A percentile compares a stretch with the other conserved stretches of the same genome.
Evolutionary conservation across 2,888 invertebrate genomes (phyloP).

Genomic region (Sesia bembeciformis): DNA sequence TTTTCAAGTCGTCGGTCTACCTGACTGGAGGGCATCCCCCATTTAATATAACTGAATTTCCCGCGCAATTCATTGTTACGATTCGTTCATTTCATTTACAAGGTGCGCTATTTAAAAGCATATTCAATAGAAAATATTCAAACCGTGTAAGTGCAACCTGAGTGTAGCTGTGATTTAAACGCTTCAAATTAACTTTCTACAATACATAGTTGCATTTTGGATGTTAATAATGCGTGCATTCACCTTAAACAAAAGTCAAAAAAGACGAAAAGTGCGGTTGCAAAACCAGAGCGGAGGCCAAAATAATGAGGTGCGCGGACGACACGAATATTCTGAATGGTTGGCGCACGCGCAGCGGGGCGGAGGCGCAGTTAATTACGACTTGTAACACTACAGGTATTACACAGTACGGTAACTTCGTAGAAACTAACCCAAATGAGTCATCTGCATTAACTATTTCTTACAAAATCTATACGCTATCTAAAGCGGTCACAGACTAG

Average conservation of each 20-base stretch:
- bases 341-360: slow-evolving; percentile 16
- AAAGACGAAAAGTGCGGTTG: neutral
- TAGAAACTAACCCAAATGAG: neutral
- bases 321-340: slow-evolving; percentile 29
- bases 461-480: neutral
- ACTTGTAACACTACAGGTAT: neutral
- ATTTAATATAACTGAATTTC: too few relatives aligned
- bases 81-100: too few relatives aligned
- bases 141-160: too few relatives aligned
- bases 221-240: neutral
- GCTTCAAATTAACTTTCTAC: neutral
- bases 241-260: neutral
- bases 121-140: too few relatives aligned
- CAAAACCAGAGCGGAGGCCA: slow-evolving; percentile 58
- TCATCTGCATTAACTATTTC: neutral
- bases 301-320: slow-evolving; percentile 53
- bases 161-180: neutral
- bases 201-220: neutral
- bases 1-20: too few relatives aligned
- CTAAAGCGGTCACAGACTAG: too few relatives aligned
- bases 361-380: neutral
- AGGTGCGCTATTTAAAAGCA: too few relatives aligned
- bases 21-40: too few relatives aligned
- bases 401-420: neutral
- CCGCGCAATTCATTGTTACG: too few relatives aligned